phyloP scores from a whole-genome alignment of 2,888 invertebrate genomes.

The Baronia brevicornis region DNA sequence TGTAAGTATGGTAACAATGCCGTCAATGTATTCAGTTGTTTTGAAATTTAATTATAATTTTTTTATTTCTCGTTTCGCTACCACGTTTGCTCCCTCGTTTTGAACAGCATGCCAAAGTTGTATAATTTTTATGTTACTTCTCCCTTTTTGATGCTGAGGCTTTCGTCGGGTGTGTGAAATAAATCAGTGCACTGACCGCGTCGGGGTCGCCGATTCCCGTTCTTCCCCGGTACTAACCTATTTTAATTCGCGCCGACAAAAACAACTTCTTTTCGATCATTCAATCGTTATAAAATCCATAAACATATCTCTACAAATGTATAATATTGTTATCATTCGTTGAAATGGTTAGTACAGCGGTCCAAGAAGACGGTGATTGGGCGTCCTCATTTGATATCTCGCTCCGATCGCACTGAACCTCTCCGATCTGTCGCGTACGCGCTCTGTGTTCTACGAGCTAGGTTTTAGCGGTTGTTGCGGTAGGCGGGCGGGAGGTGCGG shows the following conservation, averaged over 20 bases:
- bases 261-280: no score
- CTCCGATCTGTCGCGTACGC: conserved; percentile 56
- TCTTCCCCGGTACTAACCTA: conserved; percentile 67
- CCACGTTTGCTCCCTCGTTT: conserved; percentile 74
- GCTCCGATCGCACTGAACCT: conserved; percentile 72
- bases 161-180: conserved; percentile 75
- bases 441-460: conserved; percentile 31
- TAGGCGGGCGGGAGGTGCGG: conserved; percentile 58
- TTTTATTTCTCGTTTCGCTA: conserved; percentile 66
- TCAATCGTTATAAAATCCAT: conserved; percentile 1
- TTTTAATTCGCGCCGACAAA: conserved; percentile 42
- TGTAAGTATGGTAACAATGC: conserved; percentile 63
- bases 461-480: conserved; percentile 26
- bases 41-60: conserved; percentile 37
- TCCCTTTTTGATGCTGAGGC: conserved; percentile 72
- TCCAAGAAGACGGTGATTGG: conserved; percentile 54
- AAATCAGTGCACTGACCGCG: conserved; percentile 69
- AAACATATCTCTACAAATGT: conserved; percentile 3
- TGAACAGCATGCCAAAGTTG: conserved; percentile 74
- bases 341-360: conserved; percentile 49
- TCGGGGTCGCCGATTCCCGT: conserved; percentile 61
- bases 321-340: conserved; percentile 15
- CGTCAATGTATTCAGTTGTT: conserved; percentile 61
- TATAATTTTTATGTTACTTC: conserved; percentile 61
- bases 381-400: conserved; percentile 55